phyloP scores from a whole-genome alignment of 2,888 invertebrate species.

The Dryococelus australis region DNA sequence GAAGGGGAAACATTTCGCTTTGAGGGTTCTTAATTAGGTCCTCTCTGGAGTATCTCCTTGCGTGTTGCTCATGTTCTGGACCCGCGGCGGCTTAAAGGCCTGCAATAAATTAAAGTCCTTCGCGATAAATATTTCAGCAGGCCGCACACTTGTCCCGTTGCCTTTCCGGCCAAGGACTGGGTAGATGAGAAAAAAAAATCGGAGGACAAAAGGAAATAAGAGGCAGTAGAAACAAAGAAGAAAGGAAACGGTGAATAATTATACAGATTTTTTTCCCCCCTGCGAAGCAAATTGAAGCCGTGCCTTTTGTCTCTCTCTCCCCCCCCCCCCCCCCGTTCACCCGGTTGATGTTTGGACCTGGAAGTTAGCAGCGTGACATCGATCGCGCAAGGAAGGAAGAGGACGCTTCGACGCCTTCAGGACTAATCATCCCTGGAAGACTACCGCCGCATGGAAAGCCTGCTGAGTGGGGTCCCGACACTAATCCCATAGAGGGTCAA shows the following conservation, averaged over 20 bases:
- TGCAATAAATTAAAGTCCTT: background rate
- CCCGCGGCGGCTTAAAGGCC: background rate
- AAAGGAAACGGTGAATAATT: background rate
- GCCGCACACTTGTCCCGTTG: background rate
- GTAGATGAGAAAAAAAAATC: background rate
- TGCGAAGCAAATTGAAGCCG: no score
- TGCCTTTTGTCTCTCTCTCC: no score
- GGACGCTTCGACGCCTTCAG: no score
- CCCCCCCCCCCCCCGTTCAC: no score
- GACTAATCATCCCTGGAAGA: no score
- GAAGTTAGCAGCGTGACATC: no score
- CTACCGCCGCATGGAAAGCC: no score
- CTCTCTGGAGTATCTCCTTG: background rate
- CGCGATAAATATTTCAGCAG: background rate
- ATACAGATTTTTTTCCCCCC: background rate
- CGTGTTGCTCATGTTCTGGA: no score
- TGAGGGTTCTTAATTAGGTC: slow-evolving; percentile 9
- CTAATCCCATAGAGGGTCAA: no score
- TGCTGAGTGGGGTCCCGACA: no score
- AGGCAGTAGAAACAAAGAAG: background rate
- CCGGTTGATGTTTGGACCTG: no score
- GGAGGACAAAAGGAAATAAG: background rate
- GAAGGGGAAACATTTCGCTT: background rate
- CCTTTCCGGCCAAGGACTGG: background rate
- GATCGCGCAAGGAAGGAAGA: no score